phyloP scores from a whole-genome alignment of 2,888 invertebrate genomes.

The Hecatera dysodea region DNA sequence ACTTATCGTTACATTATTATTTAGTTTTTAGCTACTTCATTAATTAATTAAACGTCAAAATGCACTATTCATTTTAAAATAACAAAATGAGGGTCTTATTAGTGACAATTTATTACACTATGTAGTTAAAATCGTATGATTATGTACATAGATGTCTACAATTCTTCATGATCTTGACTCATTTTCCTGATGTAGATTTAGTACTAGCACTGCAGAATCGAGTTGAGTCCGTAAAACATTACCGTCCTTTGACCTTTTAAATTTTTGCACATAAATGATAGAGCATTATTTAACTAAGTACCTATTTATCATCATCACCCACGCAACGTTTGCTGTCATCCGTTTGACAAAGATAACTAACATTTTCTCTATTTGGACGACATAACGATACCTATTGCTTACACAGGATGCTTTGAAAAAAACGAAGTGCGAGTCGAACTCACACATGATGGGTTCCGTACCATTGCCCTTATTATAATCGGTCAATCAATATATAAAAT shows the following conservation, averaged over 20 bases:
- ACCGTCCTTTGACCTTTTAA: neutral
- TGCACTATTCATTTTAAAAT: neutral
- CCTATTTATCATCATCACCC: constrained; percentile 40
- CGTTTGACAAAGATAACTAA: constrained; percentile 58
- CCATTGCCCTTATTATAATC: too few species aligned
- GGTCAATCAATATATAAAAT: too few species aligned
- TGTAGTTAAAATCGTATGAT: neutral
- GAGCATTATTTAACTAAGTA: constrained; percentile 32
- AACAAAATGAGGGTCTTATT: neutral
- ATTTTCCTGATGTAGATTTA: constrained; percentile 7
- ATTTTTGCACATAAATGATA: constrained; percentile 22
- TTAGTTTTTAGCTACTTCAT: neutral
- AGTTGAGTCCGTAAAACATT: neutral
- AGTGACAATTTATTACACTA: neutral
- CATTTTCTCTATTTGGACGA: constrained; percentile 43
- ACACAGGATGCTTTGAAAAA: constrained; percentile 40
- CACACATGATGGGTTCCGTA: too few species aligned
- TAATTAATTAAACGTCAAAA: neutral
- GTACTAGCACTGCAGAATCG: constrained; percentile 7
- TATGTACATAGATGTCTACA: constrained; percentile 8
- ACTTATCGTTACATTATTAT: constrained; percentile 9
- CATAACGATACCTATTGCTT: constrained; percentile 7
- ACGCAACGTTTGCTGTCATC: constrained; percentile 49
- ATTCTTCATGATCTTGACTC: neutral
- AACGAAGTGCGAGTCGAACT: too few species aligned